A percentile compares a stretch with the other conserved stretches of the same genome.
phyloP scores from a whole-genome alignment of 2,113 vertebrate genomes.

The Neolamprologus sp. region DNA sequence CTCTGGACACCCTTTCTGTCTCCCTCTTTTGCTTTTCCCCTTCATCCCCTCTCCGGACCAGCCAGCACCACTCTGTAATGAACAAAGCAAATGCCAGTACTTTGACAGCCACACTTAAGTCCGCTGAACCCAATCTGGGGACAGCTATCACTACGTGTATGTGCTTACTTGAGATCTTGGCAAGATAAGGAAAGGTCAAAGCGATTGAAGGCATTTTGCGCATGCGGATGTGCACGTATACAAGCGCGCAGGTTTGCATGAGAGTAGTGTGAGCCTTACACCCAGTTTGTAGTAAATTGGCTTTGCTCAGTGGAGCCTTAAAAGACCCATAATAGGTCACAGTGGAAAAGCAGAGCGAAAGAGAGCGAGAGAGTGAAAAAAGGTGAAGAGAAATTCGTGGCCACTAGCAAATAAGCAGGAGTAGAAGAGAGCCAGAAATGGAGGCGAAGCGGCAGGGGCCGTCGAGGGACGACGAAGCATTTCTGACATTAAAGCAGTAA shows the following conservation, averaged over 20 bases:
- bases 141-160: conserved; percentile 65
- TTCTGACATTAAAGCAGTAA: conserved; percentile 69
- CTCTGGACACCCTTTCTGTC: background rate
- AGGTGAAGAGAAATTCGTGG: background rate
- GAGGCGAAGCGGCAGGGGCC: background rate
- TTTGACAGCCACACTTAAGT: conserved; percentile 67
- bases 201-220: background rate
- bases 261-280: conserved; percentile 55
- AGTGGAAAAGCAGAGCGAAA: conserved; percentile 40
- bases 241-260: conserved; percentile 64
- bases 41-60: conserved; percentile 38
- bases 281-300: conserved; percentile 59
- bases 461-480: conserved; percentile 37
- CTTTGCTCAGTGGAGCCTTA: conserved; percentile 67
- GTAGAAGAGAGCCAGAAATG: background rate
- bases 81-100: conserved; percentile 53
- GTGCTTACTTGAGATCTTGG: background rate
- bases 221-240: conserved; percentile 64
- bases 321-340: conserved; percentile 62
- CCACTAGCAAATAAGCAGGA: background rate
- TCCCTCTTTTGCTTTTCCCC: conserved; percentile 19
- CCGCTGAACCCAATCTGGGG: conserved; percentile 73
- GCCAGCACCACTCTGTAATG: conserved; percentile 32
- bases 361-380: background rate
- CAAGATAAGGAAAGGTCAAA: background rate